Percentiles rank a stretch among this genome's conserved stretches.
These are phyloP conservation scores for Himalopsyche kuldschensis DNA, from an alignment of 2,888 invertebrate species.

Conservation along the genomic window DNA sequence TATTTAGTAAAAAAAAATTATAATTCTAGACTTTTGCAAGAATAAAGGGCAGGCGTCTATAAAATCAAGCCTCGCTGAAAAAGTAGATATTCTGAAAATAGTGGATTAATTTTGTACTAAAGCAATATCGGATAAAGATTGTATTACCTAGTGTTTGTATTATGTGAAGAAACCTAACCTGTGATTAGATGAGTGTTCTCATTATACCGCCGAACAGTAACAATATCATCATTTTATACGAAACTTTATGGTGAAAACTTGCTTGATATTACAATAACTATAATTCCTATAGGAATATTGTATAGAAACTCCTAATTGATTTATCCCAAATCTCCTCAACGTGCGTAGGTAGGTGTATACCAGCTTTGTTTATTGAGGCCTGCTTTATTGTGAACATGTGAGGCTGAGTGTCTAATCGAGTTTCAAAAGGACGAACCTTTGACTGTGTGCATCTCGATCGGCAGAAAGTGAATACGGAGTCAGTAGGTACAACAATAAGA, in stretches of 20 bases:
- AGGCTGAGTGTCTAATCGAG: conserved; percentile 23
- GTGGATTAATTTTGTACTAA: too few relatives aligned
- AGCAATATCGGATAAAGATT: too few relatives aligned
- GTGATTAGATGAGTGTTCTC: too few relatives aligned
- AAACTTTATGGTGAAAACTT: not conserved
- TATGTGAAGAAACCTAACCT: too few relatives aligned
- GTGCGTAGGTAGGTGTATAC: conserved; percentile 2
- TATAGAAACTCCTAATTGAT: conserved; percentile 19
- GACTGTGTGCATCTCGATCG: not conserved
- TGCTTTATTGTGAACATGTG: conserved; percentile 15
- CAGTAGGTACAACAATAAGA: not conserved
- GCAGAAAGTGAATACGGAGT: not conserved
- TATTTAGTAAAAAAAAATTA: too few relatives aligned
- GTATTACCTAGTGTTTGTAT: too few relatives aligned
- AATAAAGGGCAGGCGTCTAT: too few relatives aligned
- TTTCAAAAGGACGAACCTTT: conserved; percentile 31
- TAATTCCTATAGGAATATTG: not conserved
- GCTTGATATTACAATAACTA: not conserved
- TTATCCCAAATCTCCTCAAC: conserved; percentile 20
- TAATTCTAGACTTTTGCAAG: too few relatives aligned
- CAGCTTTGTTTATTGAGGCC: conserved; percentile 30
- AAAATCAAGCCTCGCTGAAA: too few relatives aligned
- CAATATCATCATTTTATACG: not conserved
- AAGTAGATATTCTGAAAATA: too few relatives aligned
- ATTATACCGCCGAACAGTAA: not conserved